Evolutionary conservation across 2,888 invertebrate species (phyloP), one percentile per base, ranked within the genome.

Genomic region (Hypselothyrea guttata): DNA sequence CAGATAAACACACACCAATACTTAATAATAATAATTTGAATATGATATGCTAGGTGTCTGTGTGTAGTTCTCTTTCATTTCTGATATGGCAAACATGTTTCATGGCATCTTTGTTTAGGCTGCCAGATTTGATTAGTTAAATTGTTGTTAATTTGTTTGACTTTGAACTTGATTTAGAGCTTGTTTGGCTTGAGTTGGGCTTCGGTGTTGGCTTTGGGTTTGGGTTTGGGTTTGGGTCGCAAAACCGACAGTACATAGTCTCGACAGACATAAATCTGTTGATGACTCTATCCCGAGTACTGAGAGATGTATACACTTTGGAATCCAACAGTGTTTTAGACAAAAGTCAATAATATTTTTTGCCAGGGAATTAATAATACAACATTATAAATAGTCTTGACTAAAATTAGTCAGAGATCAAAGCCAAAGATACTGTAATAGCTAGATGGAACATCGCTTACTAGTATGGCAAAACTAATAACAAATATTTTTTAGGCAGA

Each of bases 161-260:
- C 82, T 82, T 84, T 82, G 82, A 82, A 84, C 84, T 82, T 82
- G 82, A 82, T 84, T 81, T 64, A 66, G 60, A 78, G 76, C 81
- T 75, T 60, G 81, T 81, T 81, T 81, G 59, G 41, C 51, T 38
- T 33, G 22, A 27, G 15, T 47, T 22, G 22, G 3, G 3, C 5
- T 22, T 22, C 3, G 3, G 2, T 22, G n/a, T n/a, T 22, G 22
- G 3, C 22, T 22, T 22, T 22, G 22, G 3, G 2, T 22, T 22
- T 22, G 22, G 22, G 22, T 22, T 22, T 22, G 22, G 22, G 22
- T 22, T 22, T 22, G 22, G 22, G 22, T 22, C 22, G 22, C 22
- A 5, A 22, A 22, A 22, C 2, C 22, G 22, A 4, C 22, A 22
- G 3, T 22, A 5, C 5, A 22, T 5, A 22, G 22, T 22, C n/a